These are phyloP conservation scores for Maniola jurtina DNA, from an alignment of 1,140 invertebrate genomes.

Conservation along the genomic window DNA sequence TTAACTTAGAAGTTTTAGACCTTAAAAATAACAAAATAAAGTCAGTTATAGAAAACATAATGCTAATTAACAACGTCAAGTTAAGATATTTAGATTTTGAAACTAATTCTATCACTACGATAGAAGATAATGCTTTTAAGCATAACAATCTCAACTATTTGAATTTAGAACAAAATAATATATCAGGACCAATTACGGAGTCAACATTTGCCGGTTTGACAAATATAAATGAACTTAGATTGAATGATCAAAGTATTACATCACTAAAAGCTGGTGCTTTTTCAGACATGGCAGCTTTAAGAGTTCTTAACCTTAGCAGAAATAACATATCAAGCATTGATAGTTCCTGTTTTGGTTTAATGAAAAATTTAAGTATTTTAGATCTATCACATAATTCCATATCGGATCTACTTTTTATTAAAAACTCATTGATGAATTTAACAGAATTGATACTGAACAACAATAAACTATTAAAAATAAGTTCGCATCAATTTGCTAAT, in stretches of 20 bases:
- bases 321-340: conserved; percentile 49
- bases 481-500: conserved; percentile 38
- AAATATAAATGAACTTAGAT: conserved; percentile 40
- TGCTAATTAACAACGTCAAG: conserved; percentile 51
- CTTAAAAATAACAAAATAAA: conserved; percentile 54
- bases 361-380: conserved; percentile 34
- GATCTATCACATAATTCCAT: conserved; percentile 58
- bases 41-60: conserved; percentile 40
- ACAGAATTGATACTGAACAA: conserved; percentile 50
- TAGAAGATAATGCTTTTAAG: conserved; percentile 51
- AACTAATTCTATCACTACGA: conserved; percentile 49
- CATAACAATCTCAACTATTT: conserved; percentile 45
- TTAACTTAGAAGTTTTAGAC: conserved; percentile 48
- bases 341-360: conserved; percentile 40
- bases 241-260: conserved; percentile 49
- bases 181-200: conserved; percentile 42
- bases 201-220: conserved; percentile 47
- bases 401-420: conserved; percentile 44
- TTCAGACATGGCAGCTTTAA: conserved; percentile 36
- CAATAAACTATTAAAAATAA: conserved; percentile 45
- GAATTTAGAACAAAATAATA: conserved; percentile 51
- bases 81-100: conserved; percentile 50
- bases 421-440: conserved; percentile 40
- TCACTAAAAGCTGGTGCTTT: conserved; percentile 47
- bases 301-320: conserved; percentile 49